Percentiles rank a stretch among this genome's conserved stretches.
Conservation (phyloP, 2,888 invertebrate species). For the Ceriagrion tenellum region DNA sequence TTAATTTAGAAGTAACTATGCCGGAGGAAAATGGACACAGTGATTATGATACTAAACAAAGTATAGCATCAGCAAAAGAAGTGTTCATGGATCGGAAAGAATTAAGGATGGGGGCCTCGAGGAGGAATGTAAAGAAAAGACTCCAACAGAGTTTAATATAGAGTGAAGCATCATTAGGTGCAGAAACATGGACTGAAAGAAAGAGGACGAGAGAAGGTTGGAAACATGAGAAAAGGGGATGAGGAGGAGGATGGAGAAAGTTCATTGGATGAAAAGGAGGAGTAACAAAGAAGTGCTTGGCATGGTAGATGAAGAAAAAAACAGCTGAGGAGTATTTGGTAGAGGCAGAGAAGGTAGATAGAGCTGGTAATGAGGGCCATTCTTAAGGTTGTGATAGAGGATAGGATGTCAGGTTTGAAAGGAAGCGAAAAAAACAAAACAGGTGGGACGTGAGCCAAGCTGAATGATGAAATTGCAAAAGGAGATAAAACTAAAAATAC, state of each 20-base stretch:
- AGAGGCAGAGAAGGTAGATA: too few species aligned
- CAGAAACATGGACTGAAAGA: too few species aligned
- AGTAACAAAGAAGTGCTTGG: background rate
- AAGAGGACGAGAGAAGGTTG: background rate
- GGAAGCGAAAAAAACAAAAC: too few species aligned
- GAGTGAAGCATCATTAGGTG: background rate
- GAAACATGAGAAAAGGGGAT: background rate
- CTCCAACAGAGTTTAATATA: background rate
- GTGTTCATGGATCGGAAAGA: background rate
- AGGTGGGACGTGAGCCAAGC: too few species aligned
- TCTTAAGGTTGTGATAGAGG: too few species aligned
- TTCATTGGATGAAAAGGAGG: background rate
- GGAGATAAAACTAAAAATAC: too few species aligned
- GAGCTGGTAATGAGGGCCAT: too few species aligned
- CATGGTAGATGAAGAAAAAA: background rate
- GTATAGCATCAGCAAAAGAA: background rate
- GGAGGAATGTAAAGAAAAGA: background rate
- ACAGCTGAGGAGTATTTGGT: too few species aligned
- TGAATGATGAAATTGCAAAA: too few species aligned
- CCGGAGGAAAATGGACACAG: background rate
- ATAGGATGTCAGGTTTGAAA: background rate
- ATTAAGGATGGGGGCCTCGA: background rate
- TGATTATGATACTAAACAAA: background rate
- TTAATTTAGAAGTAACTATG: background rate
- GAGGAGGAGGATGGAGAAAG: background rate